These are phyloP conservation scores for Frankliniella intonsa DNA, from an alignment of 2,888 invertebrate species.

Conservation along the genomic window DNA sequence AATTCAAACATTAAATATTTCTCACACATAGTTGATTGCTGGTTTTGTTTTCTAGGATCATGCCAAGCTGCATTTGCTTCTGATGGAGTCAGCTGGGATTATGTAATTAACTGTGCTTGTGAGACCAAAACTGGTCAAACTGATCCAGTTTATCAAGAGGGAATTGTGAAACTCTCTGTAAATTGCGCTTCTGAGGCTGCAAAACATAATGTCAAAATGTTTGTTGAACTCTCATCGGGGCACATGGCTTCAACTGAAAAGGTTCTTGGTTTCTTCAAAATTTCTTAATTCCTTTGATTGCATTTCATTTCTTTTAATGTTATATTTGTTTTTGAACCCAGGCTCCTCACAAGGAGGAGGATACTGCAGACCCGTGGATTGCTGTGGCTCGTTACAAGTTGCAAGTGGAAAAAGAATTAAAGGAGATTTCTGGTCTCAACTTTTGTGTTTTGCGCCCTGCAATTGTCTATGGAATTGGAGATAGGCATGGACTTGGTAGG, in stretches of 20 bases:
- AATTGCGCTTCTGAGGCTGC: slow-evolving; percentile 79
- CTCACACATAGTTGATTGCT: background rate
- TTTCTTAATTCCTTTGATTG: background rate
- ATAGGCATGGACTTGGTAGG: slow-evolving; percentile 76
- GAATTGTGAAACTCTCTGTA: slow-evolving; percentile 73
- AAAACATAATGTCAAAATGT: slow-evolving; percentile 61
- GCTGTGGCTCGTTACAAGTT: slow-evolving; percentile 75
- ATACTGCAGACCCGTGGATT: slow-evolving; percentile 77
- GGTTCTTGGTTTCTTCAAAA: slow-evolving; percentile 46
- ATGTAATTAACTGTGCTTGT: slow-evolving; percentile 84
- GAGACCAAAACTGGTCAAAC: slow-evolving; percentile 86
- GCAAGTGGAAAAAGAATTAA: slow-evolving; percentile 73
- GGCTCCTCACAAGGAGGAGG: slow-evolving; percentile 69
- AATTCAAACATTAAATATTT: background rate
- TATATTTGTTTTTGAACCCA: slow-evolving; percentile 40
- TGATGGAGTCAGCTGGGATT: slow-evolving; percentile 61
- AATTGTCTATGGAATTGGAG: slow-evolving; percentile 80
- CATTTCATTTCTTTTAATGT: slow-evolving; percentile 9
- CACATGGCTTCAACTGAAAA: slow-evolving; percentile 76
- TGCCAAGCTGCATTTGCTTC: slow-evolving; percentile 71
- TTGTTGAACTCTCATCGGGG: slow-evolving; percentile 80
- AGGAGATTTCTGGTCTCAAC: slow-evolving; percentile 61
- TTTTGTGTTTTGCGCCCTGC: slow-evolving; percentile 79
- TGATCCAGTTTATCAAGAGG: slow-evolving; percentile 86
- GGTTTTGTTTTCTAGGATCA: slow-evolving; percentile 57